Conservation (phyloP, 2,113 vertebrate genomes). For the Apistogramma diplotaenia region DNA sequence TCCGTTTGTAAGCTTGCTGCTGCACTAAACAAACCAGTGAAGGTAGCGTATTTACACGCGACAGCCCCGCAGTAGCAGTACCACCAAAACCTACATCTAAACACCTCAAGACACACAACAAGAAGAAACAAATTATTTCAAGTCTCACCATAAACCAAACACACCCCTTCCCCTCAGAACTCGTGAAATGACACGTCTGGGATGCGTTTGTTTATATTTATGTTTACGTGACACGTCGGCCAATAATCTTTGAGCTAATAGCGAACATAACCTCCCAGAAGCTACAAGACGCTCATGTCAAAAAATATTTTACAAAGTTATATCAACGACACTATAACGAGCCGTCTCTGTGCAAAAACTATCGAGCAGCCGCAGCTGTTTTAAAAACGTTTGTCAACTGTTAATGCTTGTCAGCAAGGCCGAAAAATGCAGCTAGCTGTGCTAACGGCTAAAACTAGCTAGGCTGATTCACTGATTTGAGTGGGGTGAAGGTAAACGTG, state of each 20-base stretch:
- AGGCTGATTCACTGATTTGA: background rate
- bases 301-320: background rate
- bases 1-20: background rate
- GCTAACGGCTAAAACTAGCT: slow-evolving; percentile 29
- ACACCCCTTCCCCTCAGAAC: background rate
- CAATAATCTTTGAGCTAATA: background rate
- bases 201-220: slow-evolving; percentile 68
- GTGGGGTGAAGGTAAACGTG: background rate
- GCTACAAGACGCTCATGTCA: background rate
- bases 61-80: too few relatives aligned
- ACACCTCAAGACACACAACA: background rate
- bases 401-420: background rate
- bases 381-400: background rate
- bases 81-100: background rate
- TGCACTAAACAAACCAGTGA: background rate
- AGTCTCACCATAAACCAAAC: background rate
- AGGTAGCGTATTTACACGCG: background rate
- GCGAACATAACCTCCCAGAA: background rate
- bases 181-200: slow-evolving; percentile 3
- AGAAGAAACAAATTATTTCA: background rate
- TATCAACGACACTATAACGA: background rate
- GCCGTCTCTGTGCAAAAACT: background rate
- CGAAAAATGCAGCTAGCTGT: background rate
- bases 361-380: background rate
- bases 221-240: slow-evolving; percentile 49